Conservation (phyloP, 2,888 invertebrate species). For the Meteorus cinctellus region DNA sequence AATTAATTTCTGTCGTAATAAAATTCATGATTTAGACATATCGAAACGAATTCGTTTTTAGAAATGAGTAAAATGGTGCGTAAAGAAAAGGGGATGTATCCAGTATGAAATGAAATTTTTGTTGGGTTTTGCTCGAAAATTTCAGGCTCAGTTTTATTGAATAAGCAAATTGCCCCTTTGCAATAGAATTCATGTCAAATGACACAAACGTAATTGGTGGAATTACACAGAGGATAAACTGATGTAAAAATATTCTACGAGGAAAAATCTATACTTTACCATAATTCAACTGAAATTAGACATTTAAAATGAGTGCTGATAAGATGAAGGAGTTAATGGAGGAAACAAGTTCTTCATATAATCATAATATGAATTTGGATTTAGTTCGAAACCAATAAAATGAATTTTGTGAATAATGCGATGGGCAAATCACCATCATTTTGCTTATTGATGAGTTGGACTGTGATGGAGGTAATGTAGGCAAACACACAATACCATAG, state of each 20-base stretch:
- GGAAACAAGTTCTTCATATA: too few species aligned
- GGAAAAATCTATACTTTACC: background rate
- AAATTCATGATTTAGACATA: background rate
- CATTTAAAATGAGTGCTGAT: too few species aligned
- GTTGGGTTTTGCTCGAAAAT: slow-evolving; percentile 9
- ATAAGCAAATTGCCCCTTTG: slow-evolving; percentile 28
- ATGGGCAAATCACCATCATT: slow-evolving; percentile 10
- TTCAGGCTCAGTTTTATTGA: slow-evolving; percentile 4
- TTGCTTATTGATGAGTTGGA: slow-evolving; percentile 26
- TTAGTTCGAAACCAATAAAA: background rate
- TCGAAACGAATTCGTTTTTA: background rate
- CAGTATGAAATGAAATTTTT: slow-evolving; percentile 5
- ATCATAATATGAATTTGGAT: too few species aligned
- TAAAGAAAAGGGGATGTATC: background rate
- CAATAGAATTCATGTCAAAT: slow-evolving; percentile 20
- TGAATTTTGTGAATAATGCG: slow-evolving; percentile 8
- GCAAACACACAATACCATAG: slow-evolving; percentile 26
- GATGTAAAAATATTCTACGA: background rate
- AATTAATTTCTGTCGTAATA: background rate
- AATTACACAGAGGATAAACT: background rate
- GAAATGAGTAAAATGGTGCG: background rate
- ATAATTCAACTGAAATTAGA: background rate
- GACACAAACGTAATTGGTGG: slow-evolving; percentile 12
- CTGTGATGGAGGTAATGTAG: background rate
- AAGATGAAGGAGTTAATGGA: too few species aligned